Percentiles rank a stretch among this genome's conserved stretches.
These are phyloP conservation scores for Sinonovacula constricta DNA, from an alignment of 1,140 invertebrate genomes.

Conservation along the genomic window DNA sequence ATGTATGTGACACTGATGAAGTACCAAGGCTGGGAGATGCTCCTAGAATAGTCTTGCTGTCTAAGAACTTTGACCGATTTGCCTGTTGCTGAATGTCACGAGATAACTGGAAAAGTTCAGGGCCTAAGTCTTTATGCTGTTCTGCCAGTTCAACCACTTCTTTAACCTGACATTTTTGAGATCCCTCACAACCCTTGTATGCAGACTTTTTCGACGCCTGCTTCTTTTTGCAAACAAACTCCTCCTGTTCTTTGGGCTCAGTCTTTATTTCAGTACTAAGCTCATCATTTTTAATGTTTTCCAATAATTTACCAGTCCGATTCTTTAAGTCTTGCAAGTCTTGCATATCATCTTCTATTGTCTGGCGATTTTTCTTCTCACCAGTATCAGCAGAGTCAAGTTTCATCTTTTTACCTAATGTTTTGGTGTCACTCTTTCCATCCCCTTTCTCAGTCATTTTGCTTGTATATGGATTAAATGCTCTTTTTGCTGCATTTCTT, in stretches of 20 bases:
- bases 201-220: conserved; percentile 31
- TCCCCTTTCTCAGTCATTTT: not conserved
- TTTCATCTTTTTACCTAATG: no score
- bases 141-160: conserved; percentile 28
- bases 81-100: conserved; percentile 54
- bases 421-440: no score
- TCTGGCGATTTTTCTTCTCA: conserved; percentile 7
- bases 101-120: conserved; percentile 50
- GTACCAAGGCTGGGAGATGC: not conserved
- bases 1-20: not conserved
- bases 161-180: not conserved
- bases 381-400: not conserved
- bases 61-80: not conserved
- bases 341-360: conserved; percentile 41
- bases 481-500: conserved; percentile 29
- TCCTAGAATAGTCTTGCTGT: not conserved
- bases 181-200: no score
- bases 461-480: not conserved
- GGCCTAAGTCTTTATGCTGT: conserved; percentile 47
- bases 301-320: conserved; percentile 36
- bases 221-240: conserved; percentile 38
- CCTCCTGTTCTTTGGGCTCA: not conserved
- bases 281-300: conserved; percentile 31
- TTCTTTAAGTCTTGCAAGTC: conserved; percentile 34
- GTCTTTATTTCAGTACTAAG: not conserved